Conservation (phyloP, 2,797 vertebrate genomes). For the Steatocranus sp. region DNA sequence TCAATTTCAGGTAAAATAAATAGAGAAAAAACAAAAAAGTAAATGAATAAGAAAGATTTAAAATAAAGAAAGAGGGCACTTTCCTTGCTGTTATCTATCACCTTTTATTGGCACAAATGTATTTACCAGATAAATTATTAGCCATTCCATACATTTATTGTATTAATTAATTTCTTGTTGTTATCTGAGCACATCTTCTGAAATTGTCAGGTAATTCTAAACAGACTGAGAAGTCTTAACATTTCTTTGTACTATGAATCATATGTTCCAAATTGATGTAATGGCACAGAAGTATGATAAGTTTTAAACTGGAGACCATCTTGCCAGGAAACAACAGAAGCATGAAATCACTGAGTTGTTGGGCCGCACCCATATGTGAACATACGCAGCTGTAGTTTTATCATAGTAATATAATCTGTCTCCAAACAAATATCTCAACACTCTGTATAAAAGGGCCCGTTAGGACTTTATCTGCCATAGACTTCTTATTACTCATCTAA, state of each 20-base stretch:
- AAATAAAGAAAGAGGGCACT: neutral
- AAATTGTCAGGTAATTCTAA: neutral
- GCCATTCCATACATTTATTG: neutral
- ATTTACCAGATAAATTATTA: neutral
- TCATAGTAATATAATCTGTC: neutral
- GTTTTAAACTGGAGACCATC: neutral
- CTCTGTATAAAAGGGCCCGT: neutral
- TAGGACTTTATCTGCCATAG: neutral
- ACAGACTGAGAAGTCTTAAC: neutral
- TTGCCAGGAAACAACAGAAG: rapidly evolving
- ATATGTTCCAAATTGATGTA: neutral
- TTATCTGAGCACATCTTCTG: neutral
- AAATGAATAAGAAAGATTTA: neutral
- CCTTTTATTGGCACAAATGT: neutral
- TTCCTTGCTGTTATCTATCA: neutral
- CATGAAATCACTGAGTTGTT: neutral
- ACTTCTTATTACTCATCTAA: neutral
- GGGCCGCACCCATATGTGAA: rapidly evolving
- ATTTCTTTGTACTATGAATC: neutral
- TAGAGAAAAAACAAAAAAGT: neutral
- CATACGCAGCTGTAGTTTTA: neutral
- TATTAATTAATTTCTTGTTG: neutral
- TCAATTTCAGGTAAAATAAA: neutral
- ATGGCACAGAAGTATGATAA: neutral
- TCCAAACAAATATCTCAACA: rapidly evolving